Conservation (phyloP, 1,140 invertebrate species). For the Drosophila leontia region DNA sequence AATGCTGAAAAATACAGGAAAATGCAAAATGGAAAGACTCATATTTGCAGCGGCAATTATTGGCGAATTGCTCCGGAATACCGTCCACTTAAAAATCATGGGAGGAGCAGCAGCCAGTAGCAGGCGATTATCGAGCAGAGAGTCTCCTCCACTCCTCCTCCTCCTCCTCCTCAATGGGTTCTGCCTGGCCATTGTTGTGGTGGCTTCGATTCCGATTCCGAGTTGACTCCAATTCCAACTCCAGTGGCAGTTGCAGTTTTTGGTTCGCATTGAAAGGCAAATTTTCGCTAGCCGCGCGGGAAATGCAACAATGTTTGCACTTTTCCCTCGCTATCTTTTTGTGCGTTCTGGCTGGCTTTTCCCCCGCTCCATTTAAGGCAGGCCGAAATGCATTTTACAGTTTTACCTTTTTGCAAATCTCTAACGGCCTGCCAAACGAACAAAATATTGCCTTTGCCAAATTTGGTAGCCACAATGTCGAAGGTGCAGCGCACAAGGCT, state of each 20-base stretch:
- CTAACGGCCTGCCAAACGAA: constrained; percentile 66
- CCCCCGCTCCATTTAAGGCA: constrained; percentile 73
- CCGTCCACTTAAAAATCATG: constrained; percentile 51
- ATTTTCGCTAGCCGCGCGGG: constrained; percentile 34
- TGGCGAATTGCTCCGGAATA: constrained; percentile 34
- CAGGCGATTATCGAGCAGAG: constrained; percentile 28
- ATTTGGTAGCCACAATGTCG: constrained; percentile 62
- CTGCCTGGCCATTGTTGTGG: constrained; percentile 19
- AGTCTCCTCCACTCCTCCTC: neutral
- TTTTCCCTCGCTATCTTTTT: constrained; percentile 60
- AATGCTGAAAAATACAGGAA: constrained; percentile 7
- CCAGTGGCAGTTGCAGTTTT: constrained; percentile 18
- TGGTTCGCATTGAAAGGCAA: constrained; percentile 46
- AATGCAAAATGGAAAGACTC: constrained; percentile 27
- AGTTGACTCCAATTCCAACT: constrained; percentile 3
- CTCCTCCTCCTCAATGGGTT: constrained; percentile 10
- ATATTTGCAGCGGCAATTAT: constrained; percentile 53
- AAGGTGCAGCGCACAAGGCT: constrained; percentile 6
- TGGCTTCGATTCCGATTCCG: neutral
- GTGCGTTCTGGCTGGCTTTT: constrained; percentile 71
- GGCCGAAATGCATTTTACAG: constrained; percentile 77
- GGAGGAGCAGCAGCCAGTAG: constrained; percentile 37
- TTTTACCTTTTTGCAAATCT: constrained; percentile 69
- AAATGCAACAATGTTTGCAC: constrained; percentile 58
- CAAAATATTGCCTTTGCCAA: constrained; percentile 77